These are phyloP conservation scores for Drosophila mimetica DNA, from an alignment of 2,888 invertebrate genomes.

Conservation along the genomic window DNA sequence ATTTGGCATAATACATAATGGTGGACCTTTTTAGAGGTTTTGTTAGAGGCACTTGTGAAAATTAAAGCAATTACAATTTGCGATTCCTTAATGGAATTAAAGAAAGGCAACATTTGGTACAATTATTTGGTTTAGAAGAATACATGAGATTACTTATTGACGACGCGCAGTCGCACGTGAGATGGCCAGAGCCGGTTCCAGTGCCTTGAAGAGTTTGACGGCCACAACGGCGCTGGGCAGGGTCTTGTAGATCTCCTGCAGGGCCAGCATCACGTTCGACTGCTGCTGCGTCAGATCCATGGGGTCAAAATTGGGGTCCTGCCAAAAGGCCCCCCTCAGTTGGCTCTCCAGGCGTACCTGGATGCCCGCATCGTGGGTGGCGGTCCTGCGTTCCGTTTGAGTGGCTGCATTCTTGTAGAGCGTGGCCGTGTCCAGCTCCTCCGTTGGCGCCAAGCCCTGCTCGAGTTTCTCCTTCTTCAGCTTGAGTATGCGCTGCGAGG, in stretches of 20 bases:
- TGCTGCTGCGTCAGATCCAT: slow-evolving; percentile 46
- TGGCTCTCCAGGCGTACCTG: slow-evolving; percentile 17
- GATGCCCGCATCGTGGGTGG: slow-evolving; percentile 18
- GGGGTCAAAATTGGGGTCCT: slow-evolving; percentile 33
- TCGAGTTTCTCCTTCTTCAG: slow-evolving; percentile 14
- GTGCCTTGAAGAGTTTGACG: slow-evolving; percentile 22
- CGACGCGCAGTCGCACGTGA: slow-evolving; percentile 9
- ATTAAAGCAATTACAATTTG: slow-evolving; percentile 2
- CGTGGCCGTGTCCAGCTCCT: slow-evolving; percentile 20
- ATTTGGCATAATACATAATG: not conserved
- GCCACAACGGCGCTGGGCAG: slow-evolving; percentile 38
- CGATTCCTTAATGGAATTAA: not conserved
- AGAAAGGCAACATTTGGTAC: not conserved
- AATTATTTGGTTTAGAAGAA: not conserved
- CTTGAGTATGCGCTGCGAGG: slow-evolving; percentile 43
- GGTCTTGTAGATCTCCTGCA: slow-evolving; percentile 42
- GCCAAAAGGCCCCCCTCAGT: slow-evolving; percentile 34
- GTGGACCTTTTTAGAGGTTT: not conserved
- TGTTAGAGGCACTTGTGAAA: slow-evolving; percentile 6
- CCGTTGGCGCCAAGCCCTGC: not conserved
- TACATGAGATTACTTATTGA: not conserved
- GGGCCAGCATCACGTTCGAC: slow-evolving; percentile 42
- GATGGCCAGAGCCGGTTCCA: slow-evolving; percentile 34
- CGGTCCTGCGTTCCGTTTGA: slow-evolving; percentile 36
- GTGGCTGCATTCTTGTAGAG: slow-evolving; percentile 43